Evolutionary conservation across 2,888 invertebrate species (phyloP).

Genomic region (Hemistola chrysoprasaria): DNA sequence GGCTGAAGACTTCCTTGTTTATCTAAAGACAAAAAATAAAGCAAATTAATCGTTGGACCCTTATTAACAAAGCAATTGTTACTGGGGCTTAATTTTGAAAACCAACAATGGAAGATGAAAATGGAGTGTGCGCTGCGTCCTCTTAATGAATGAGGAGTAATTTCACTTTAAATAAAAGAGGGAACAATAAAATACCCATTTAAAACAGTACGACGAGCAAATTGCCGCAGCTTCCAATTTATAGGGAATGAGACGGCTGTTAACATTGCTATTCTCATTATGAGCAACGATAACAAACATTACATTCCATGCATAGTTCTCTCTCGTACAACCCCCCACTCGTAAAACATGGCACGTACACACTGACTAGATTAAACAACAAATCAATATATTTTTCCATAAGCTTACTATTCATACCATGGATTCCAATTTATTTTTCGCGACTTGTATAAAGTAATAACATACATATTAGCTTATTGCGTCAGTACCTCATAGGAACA

Average conservation of each 20-base stretch:
- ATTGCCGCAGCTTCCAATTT: slow-evolving; percentile 69
- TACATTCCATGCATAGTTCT: slow-evolving; percentile 4
- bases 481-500: slow-evolving; percentile 35
- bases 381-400: slow-evolving; percentile 16
- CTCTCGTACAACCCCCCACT: not conserved
- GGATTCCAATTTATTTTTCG: slow-evolving; percentile 35
- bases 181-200: slow-evolving; percentile 75
- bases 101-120: slow-evolving; percentile 79
- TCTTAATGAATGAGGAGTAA: slow-evolving; percentile 78
- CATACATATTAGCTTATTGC: slow-evolving; percentile 33
- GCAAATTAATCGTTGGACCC: slow-evolving; percentile 63
- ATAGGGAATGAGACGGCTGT: slow-evolving; percentile 63
- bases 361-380: slow-evolving; percentile 6
- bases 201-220: slow-evolving; percentile 71
- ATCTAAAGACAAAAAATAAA: slow-evolving; percentile 50
- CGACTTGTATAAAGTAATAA: slow-evolving; percentile 32
- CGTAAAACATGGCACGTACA: slow-evolving; percentile 1
- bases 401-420: slow-evolving; percentile 28
- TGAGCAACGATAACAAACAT: slow-evolving; percentile 37
- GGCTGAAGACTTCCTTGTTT: slow-evolving; percentile 44
- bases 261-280: slow-evolving; percentile 60
- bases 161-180: slow-evolving; percentile 75
- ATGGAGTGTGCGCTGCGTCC: slow-evolving; percentile 64
- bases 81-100: slow-evolving; percentile 75
- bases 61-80: slow-evolving; percentile 78